Base-by-base conservation (phyloP, 2,797 vertebrate species). In the Mastacembelus armatus region DNA sequence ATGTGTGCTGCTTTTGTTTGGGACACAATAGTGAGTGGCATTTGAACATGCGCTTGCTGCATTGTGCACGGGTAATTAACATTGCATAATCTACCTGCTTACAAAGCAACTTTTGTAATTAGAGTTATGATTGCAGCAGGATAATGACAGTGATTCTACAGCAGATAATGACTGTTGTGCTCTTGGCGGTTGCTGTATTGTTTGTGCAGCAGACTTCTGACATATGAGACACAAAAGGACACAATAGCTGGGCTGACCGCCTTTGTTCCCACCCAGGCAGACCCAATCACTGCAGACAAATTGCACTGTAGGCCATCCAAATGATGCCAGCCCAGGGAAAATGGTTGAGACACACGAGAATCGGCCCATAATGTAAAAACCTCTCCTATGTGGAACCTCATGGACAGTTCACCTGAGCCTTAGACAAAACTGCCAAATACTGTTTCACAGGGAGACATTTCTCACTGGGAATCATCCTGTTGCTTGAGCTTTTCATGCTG, bases 101-200 rank as follows among this genome's bases (percentile, higher is more conserved):
- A 93, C 92, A 91, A 88, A 84, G 92, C 92, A 92, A 89, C 87
- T 91, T 92, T 92, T 91, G 90, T 94, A 93, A 94, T 93, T 92
- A 92, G 89, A 93, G 85, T 88, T 92, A 91, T 91, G 93, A 93
- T 92, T 88, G 91, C 83, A 16, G 83, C 44, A 61, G 77, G 88
- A 91, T 92, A 89, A 91, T 92, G 87, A 82, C 79, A 66, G 74
- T 36, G 81, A 92, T 94, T 90, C 84, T 66, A 66, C 75, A 44
- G 58, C 45, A 74, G 92, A 92, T 92, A 94, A 92, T 91, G 91
- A 87, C 85, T 78, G 76, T 73, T 60, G 65, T 66, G 78, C 80
- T 83, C 69, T 74, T 85, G 77, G 80, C 89, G 75, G 90, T 85
- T 71, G 80, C 78, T 72, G 81, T 74, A 83, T 93, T 92, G 88